Base-by-base conservation (phyloP, 2,113 vertebrate species). In the Ptyas mucosa region DNA sequence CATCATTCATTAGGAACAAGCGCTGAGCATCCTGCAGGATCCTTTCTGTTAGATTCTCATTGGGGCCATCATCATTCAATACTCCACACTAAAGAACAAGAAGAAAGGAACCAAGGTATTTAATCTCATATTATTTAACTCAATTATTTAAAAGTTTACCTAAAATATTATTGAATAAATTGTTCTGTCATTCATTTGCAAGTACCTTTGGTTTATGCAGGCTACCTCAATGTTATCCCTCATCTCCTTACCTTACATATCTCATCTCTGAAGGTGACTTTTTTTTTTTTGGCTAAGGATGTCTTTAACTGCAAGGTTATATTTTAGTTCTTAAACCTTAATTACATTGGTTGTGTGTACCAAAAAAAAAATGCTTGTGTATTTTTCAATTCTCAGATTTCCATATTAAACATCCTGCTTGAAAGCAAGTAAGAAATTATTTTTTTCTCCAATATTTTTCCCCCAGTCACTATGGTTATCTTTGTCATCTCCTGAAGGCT, bases 21-120 rank as follows among this genome's bases (percentile, higher is more conserved):
- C 99, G 98, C 97, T 99, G 99, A 0, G 99, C 99, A 0, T 99
- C 99, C 97, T 99, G 99, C 94, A 99, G 98, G 96, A 99, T 99
- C 95, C 99, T 98, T 96, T 99, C 99, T 0, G 99, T 99, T 96
- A 99, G 96, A 92, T 99, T 98, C 96, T 99, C 98, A 0, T 99
- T 99, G 14, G 99, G 99, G 54, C 99, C 98, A 23, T 98, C 97
- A 29, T 99, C 99, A 0, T 97, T 97, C 92, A 99, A 97, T 0
- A 98, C 99, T 11, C 99, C 99, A 46, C 99, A 99, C 99, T 99
- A 96, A 57, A 91, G 7, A 87, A 90, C 2, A 61, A 0, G 0
- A 58, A 95, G 93, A 57, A 92, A 0, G 3, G 21, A 90, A 92
- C 86, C 93, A 95, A 93, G 96, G 88, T 91, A 54, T 1, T 81